Percentiles rank a stretch among this genome's conserved stretches.
phyloP scores from a whole-genome alignment of 2,888 invertebrate species.

The Anodontia alba region DNA sequence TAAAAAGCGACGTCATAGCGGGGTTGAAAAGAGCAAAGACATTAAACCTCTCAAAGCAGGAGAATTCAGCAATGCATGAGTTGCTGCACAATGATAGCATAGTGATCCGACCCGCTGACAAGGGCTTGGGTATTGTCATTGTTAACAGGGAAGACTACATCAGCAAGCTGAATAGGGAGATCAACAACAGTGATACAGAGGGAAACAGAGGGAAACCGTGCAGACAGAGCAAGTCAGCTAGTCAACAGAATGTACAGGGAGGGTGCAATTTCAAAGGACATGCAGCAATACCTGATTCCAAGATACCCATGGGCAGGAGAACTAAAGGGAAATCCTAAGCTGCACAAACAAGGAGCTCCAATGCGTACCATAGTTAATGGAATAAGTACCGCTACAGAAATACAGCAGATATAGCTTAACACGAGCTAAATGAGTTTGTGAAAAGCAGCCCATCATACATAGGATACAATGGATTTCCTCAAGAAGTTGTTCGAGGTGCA shows the following conservation, averaged over 20 bases:
- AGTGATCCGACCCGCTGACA: conserved; percentile 25
- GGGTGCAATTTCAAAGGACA: background rate
- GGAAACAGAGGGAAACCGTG: background rate
- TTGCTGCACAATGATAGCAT: conserved; percentile 8
- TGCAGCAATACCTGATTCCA: conserved; percentile 24
- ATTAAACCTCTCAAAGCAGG: background rate
- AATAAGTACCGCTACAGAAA: conserved; percentile 26
- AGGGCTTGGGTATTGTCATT: conserved; percentile 24
- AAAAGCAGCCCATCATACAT: background rate
- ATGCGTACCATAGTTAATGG: conserved; percentile 19
- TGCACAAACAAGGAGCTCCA: conserved; percentile 19
- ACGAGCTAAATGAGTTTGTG: conserved; percentile 20
- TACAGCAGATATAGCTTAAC: conserved; percentile 23
- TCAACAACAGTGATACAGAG: background rate
- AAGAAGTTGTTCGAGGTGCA: too few species aligned
- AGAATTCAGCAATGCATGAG: background rate
- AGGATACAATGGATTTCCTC: too few species aligned
- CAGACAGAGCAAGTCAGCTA: background rate
- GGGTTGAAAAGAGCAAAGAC: background rate
- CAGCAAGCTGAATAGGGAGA: background rate
- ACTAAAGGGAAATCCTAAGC: conserved; percentile 31
- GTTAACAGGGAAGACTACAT: too few species aligned
- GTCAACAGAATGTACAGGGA: too few species aligned
- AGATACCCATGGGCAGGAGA: conserved; percentile 6
- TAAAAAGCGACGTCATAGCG: background rate